Evolutionary conservation across 2,797 vertebrate genomes (phyloP), one percentile per base, ranked within the genome.

Genomic region (Ambastaia sidthimunki): DNA sequence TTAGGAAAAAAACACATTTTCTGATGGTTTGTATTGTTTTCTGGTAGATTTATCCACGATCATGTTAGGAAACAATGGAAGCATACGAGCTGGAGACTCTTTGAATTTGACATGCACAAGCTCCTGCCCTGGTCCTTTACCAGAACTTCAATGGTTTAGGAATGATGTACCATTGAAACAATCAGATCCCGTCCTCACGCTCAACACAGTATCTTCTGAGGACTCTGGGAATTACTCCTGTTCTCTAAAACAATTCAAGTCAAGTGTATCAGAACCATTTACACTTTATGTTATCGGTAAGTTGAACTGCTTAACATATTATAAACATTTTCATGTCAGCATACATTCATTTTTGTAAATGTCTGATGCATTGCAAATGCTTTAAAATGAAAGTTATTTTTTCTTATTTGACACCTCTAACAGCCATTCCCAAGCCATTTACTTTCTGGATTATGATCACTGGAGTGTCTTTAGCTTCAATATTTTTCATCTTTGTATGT

Each of bases 171-270:
- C 1, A 31, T n/a, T n/a, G n/a, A n/a, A n/a, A n/a, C 10, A 15
- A 28, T 44, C 71, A 67, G 52, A 54, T 1, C 23, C 80, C 7
- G 11, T 78, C 25, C 80, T 84, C 44, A 68, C 18, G 34, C 28
- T 82, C 13, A 54, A 15, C 50, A 1, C 25, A 34, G 1, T 81
- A 9, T 75, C 80, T 41, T 1, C 13, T 34, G 0, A n/a, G n/a
- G 55, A 81, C 62, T 79, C 75, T 28, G 82, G 77, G 16, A 76
- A 19, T 21, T 83, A 83, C 52, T 69, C 77, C 23, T 83, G 78
- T 47, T 48, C 72, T 63, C 25, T 73, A 25, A 69, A 16, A 31
- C 57, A n/a, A 23, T 28, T 48, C 5, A 44, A 50, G 50, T n/a
- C 23, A 0, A 16, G 31, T 21, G 18, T 3, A 59, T 82, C 70